Percentiles rank a stretch among this genome's conserved stretches.
Evolutionary conservation across 2,888 invertebrate species (phyloP).

Genomic region (Geotrupes spiniger): DNA sequence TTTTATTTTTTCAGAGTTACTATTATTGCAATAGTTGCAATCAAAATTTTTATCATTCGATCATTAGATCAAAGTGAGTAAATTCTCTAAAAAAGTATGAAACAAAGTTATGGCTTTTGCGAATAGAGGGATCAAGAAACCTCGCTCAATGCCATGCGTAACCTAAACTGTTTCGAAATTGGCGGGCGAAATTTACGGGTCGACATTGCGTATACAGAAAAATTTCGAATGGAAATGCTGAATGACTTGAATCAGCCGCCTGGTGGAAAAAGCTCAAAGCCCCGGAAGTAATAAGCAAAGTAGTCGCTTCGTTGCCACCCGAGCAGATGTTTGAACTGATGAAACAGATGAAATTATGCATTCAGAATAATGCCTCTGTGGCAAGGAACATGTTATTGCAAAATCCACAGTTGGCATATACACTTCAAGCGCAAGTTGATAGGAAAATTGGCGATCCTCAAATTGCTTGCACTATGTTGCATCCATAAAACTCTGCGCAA

Average conservation of each 20-base stretch:
- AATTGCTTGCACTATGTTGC: constrained; percentile 85
- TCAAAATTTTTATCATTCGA: no score
- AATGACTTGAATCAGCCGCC: constrained; percentile 76
- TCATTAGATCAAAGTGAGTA: no score
- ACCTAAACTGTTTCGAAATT: constrained; percentile 95
- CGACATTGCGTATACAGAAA: constrained; percentile 95
- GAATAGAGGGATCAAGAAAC: constrained; percentile 98
- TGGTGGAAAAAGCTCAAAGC: constrained; percentile 92
- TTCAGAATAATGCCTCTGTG: constrained; percentile 94
- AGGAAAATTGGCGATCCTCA: constrained; percentile 98
- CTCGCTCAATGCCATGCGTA: constrained; percentile 96
- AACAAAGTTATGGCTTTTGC: constrained; percentile 99
- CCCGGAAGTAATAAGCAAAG: constrained; percentile 95
- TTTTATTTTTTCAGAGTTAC: no score
- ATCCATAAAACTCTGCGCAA: constrained; percentile 79
- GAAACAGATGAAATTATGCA: constrained; percentile 97
- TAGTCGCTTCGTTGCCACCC: constrained; percentile 95
- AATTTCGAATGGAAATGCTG: constrained; percentile 94
- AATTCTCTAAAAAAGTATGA: no score
- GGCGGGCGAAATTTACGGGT: constrained; percentile 93
- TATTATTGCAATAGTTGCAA: no score
- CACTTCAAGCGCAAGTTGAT: constrained; percentile 95
- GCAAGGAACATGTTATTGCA: constrained; percentile 94
- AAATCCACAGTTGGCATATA: constrained; percentile 97
- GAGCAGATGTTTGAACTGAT: constrained; percentile 99